Conservation (phyloP, 2,888 invertebrate species). For the Toxonevra muliebris region DNA sequence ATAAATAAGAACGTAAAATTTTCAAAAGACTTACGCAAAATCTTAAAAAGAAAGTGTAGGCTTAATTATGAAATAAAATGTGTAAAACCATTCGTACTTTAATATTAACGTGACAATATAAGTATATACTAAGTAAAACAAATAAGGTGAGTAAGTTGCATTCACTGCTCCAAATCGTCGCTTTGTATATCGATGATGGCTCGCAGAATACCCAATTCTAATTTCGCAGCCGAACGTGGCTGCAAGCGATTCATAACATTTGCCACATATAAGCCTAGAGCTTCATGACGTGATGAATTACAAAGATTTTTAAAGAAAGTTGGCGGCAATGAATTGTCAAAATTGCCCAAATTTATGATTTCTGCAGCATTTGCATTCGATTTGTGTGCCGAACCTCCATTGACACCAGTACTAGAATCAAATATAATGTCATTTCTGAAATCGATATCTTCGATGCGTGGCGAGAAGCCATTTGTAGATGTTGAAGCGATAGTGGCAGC, state of each 20-base stretch:
- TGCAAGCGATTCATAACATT: slow-evolving; percentile 62
- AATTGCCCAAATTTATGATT: slow-evolving; percentile 60
- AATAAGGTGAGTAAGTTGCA: background rate
- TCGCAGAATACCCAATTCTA: slow-evolving; percentile 60
- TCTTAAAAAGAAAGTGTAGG: background rate
- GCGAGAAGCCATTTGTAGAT: slow-evolving; percentile 59
- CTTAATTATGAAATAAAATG: background rate
- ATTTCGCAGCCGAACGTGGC: slow-evolving; percentile 54
- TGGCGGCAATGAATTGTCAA: slow-evolving; percentile 60
- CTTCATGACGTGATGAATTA: slow-evolving; percentile 60
- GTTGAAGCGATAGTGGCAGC: slow-evolving; percentile 54
- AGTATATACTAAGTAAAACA: background rate
- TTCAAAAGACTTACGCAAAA: too few species aligned
- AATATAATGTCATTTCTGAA: slow-evolving; percentile 61
- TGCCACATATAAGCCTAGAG: slow-evolving; percentile 61
- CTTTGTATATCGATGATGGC: slow-evolving; percentile 62
- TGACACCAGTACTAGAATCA: slow-evolving; percentile 40
- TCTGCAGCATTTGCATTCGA: slow-evolving; percentile 36
- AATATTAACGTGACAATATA: background rate
- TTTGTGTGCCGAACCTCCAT: slow-evolving; percentile 17
- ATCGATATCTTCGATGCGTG: slow-evolving; percentile 58
- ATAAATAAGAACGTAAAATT: too few species aligned
- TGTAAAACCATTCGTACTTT: background rate
- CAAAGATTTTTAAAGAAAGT: slow-evolving; percentile 63
- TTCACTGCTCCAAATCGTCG: slow-evolving; percentile 57